Evolutionary conservation across 2,113 vertebrate species (phyloP), one percentile per base, ranked within the genome.

Genomic region (Dinomys branickii): DNA sequence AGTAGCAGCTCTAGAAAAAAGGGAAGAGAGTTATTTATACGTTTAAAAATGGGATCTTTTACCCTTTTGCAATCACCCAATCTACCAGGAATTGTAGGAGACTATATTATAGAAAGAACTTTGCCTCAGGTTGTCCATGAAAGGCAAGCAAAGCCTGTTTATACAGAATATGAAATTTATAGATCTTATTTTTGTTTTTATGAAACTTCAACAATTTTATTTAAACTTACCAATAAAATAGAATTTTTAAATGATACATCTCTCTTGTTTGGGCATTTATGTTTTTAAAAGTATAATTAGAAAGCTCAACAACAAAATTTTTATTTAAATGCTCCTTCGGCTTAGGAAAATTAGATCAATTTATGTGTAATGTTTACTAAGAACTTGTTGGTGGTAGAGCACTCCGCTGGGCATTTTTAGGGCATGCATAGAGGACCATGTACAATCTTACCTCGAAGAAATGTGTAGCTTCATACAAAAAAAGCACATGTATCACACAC

Each of bases 101-200:
- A 16, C 84, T 26, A 28, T 85, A 5, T 63, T 95, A 78, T 90
- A 56, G 84, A 96, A 59, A 71, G 38, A 90, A 87, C 14, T 69
- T 95, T 88, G 67, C 22, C 33, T 85, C 92, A 88, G 24, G 59
- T 91, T 94, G 92, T 89, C 81, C 86, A 38, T 90, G 59, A 92
- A 92, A 87, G 93, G 11, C 61, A 80, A 94, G 30, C 17, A 71
- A 87, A 78, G 10, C 1, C 85, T 85, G 16, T 88, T 91, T 93
- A 65, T 17, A 28, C 59, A 85, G 24, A 77, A 73, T 38, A 63
- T 97, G 63, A 85, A n/a, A 89, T 91, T 94, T 88, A 87, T 95
- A 86, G 11, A 69, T 83, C 96, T 97, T 75, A 58, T 88, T 85
- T 67, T 91, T 91, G 17, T 92, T 95, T 96, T 52, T 24, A 65